Base-by-base conservation (phyloP, 1,140 invertebrate genomes). In the Pomacea maculata region DNA sequence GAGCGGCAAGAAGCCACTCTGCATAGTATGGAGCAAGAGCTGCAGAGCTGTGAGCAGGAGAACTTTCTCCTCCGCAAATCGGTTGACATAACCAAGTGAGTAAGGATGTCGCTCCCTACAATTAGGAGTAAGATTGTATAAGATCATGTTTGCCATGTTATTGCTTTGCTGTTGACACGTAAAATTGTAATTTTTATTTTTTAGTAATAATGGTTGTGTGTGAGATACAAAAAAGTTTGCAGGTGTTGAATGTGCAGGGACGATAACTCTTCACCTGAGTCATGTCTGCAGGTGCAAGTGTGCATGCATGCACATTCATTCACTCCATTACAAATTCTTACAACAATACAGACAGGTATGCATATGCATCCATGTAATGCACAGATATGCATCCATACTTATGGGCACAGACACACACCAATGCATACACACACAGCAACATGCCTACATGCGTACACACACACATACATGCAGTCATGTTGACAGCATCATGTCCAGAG, bases 41-140 rank as follows among this genome's bases (percentile, higher is more conserved):
- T 91, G n/a, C 80, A 74, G 7, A 82, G 82, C 10, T 87, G 77
- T 19, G 77, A 78, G 52, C 15, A 54, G 1, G 77, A 78, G 77
- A 91, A 91, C 78, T 84, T 85, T 29, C 72, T 88, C 12, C 86
- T 91, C 15, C 79, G 88, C 34, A 83, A 85, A 64, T 89, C 85
- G 76, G 85, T 91, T 84, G 87, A 87, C 34, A 80, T 84, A 55
- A 86, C 83, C 17, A 89, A 86, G 90, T 91, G 78, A 81, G 34
- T 45, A 45, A 45, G 34, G 34, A 1, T 45, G 34, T 45, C 6
- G 2, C 34, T 45, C 6, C 34, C 34, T 45, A 45, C 34, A 45
- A 6, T 45, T 45, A 45, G 25, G 25, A 45, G 6, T 45, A 45
- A 45, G 34, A 45, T 6, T 45, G 3, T 45, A 45, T 45, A 6